These are phyloP conservation scores for Stratiomys singularior DNA, from an alignment of 2,888 invertebrate genomes.

Conservation along the genomic window DNA sequence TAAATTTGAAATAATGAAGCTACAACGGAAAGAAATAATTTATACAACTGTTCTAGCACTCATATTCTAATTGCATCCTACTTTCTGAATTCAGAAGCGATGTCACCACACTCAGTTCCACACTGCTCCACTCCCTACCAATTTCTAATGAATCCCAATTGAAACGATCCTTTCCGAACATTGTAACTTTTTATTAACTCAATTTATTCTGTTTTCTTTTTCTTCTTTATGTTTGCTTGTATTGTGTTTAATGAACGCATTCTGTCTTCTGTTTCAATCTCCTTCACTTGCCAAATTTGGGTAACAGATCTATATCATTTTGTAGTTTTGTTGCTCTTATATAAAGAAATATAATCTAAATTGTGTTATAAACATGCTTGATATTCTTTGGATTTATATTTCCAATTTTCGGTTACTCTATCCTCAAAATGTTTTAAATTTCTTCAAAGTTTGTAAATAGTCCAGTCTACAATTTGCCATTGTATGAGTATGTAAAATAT, in stretches of 20 bases:
- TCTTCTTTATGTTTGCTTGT: not conserved
- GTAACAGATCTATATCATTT: slow-evolving; percentile 16
- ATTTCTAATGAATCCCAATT: not conserved
- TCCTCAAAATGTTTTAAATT: not conserved
- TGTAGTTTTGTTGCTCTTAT: slow-evolving; percentile 5
- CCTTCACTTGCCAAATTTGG: not conserved
- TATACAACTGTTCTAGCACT: no score
- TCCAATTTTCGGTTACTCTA: not conserved
- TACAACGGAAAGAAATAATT: no score
- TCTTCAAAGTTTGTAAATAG: slow-evolving; percentile 47
- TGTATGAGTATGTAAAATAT: not conserved
- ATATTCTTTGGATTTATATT: not conserved
- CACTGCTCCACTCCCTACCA: no score
- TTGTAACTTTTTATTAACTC: not conserved
- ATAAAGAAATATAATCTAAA: slow-evolving; percentile 37
- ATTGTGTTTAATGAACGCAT: no score
- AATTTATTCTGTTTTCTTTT: not conserved
- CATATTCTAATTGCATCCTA: no score
- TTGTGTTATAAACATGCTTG: slow-evolving; percentile 18
- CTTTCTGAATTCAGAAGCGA: no score
- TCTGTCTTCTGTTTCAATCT: not conserved
- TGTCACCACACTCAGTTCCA: no score
- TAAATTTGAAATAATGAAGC: no score
- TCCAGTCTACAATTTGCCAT: slow-evolving; percentile 46
- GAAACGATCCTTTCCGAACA: not conserved